Conservation (phyloP, 1,140 invertebrate genomes). For the Drosophila cardini region DNA sequence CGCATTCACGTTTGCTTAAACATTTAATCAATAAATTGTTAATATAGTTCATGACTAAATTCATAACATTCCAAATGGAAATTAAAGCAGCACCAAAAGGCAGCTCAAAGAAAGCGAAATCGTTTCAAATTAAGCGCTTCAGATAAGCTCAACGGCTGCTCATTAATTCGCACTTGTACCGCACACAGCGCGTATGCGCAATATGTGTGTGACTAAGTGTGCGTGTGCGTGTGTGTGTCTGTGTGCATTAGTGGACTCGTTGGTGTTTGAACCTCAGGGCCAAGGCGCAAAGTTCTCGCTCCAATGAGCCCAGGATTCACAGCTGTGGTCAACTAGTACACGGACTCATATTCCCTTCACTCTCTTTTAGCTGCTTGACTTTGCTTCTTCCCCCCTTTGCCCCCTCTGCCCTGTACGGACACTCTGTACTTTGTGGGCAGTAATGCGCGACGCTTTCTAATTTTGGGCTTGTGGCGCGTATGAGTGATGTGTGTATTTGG, state of each 20-base stretch:
- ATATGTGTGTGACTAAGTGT: constrained; percentile 31
- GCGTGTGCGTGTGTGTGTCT: not conserved
- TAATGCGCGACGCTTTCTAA: constrained; percentile 48
- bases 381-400: not conserved
- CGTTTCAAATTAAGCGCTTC: constrained; percentile 61
- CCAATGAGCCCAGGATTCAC: constrained; percentile 6
- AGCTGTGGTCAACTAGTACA: constrained; percentile 48
- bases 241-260: not conserved
- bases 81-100: constrained; percentile 36
- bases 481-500: constrained; percentile 45
- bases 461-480: constrained; percentile 49
- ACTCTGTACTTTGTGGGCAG: constrained; percentile 15
- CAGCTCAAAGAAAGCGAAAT: constrained; percentile 25
- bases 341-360: constrained; percentile 16
- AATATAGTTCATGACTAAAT: constrained; percentile 53
- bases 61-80: constrained; percentile 52
- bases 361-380: too few species aligned
- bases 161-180: constrained; percentile 48
- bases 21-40: constrained; percentile 53
- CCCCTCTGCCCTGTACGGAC: not conserved
- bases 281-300: constrained; percentile 44
- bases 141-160: constrained; percentile 51
- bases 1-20: constrained; percentile 16
- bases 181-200: constrained; percentile 63
- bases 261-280: constrained; percentile 19